phyloP scores from a whole-genome alignment of 2,797 vertebrate genomes.

The Hybognathus amarus region DNA sequence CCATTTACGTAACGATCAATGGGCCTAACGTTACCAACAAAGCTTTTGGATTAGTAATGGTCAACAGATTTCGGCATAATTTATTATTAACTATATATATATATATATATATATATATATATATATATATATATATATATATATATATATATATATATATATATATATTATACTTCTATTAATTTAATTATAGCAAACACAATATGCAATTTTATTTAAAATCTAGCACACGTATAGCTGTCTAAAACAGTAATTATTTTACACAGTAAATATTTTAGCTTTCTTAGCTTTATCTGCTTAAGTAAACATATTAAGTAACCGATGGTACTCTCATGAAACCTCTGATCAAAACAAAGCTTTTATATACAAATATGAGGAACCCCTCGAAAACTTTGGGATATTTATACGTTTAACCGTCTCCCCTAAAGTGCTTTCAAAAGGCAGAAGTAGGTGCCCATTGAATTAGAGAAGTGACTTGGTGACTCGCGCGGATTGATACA shows the following conservation, averaged over 20 bases:
- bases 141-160: background rate
- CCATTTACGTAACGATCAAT: conserved; percentile 3
- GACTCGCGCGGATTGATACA: conserved; percentile 82
- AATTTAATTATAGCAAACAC: background rate
- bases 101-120: background rate
- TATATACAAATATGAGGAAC: background rate
- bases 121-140: background rate
- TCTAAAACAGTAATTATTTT: background rate
- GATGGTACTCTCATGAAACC: background rate
- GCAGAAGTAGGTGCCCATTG: conserved; percentile 3
- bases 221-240: background rate
- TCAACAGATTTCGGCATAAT: background rate
- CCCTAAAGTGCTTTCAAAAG: background rate
- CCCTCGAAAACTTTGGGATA: background rate
- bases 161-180: background rate
- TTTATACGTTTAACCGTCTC: background rate
- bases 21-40: background rate
- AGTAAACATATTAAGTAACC: conserved; percentile 9
- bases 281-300: background rate
- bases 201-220: background rate
- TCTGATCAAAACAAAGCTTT: background rate
- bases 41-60: conserved; percentile 14
- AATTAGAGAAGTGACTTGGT: conserved; percentile 75
- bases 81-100: background rate
- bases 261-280: background rate